Percentiles rank a stretch among this genome's conserved stretches.
Evolutionary conservation across 2,888 invertebrate genomes (phyloP).

Genomic region (Carterocephalus palaemon): DNA sequence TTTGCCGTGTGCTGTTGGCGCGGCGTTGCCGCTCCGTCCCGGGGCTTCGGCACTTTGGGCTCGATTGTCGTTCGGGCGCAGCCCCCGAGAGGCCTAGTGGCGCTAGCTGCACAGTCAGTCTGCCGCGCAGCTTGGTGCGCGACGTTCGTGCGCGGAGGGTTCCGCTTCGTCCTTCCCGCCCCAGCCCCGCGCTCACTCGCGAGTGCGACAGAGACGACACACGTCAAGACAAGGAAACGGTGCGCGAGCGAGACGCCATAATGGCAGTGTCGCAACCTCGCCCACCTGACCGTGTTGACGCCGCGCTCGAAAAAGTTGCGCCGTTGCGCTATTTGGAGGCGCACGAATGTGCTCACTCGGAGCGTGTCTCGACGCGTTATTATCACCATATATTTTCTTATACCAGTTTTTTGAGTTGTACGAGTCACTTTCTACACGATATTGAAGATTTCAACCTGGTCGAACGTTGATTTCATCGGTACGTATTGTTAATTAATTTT

Average conservation of each 20-base stretch:
- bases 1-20: conserved; percentile 64
- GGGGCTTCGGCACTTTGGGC: conserved; percentile 43
- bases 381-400: conserved; percentile 60
- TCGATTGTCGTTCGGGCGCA: conserved; percentile 50
- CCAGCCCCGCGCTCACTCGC: conserved; percentile 37
- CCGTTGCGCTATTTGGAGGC: conserved; percentile 78
- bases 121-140: conserved; percentile 77
- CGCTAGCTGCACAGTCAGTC: conserved; percentile 66
- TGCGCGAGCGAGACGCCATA: conserved; percentile 49
- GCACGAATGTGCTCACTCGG: conserved; percentile 72
- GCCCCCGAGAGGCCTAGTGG: conserved; percentile 40
- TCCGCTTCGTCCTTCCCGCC: conserved; percentile 53
- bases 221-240: conserved; percentile 41
- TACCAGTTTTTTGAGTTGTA: conserved; percentile 51
- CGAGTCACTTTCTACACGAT: conserved; percentile 38
- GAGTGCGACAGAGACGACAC: conserved; percentile 59
- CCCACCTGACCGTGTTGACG: conserved; percentile 80
- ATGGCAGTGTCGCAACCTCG: conserved; percentile 79
- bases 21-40: conserved; percentile 67
- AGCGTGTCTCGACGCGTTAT: conserved; percentile 67
- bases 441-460: conserved; percentile 39
- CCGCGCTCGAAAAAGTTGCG: conserved; percentile 79
- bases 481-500: conserved; percentile 46
- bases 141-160: conserved; percentile 73
- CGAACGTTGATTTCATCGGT: conserved; percentile 44